phyloP scores from a whole-genome alignment of 2,888 invertebrate species.

The Deladenus siricidicola region DNA sequence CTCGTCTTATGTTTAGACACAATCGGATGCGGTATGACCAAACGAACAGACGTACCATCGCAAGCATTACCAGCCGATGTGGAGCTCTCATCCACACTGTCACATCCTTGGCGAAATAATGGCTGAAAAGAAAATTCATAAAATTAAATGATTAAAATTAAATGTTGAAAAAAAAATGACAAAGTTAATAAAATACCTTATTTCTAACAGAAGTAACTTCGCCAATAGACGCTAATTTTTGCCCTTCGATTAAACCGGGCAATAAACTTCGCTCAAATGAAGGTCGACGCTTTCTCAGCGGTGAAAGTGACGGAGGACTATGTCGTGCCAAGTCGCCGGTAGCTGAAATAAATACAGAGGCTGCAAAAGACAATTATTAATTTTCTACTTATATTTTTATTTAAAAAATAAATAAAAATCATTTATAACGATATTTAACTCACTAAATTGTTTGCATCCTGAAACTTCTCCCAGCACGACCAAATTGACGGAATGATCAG shows the following conservation, averaged over 20 bases:
- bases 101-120: neutral
- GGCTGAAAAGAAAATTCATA: neutral
- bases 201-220: neutral
- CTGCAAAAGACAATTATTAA: too few relatives aligned
- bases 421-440: neutral
- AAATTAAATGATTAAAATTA: neutral
- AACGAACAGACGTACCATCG: neutral
- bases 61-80: neutral
- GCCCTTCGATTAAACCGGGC: neutral
- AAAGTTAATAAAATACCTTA: constrained; percentile 3
- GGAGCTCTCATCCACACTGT: neutral
- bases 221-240: neutral
- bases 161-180: neutral
- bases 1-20: too few relatives aligned
- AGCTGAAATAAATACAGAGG: constrained; percentile 11
- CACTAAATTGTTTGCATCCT: constrained; percentile 13
- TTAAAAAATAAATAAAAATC: neutral
- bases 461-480: constrained; percentile 47
- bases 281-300: constrained; percentile 2
- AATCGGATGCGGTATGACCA: constrained; percentile 1
- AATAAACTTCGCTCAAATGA: neutral
- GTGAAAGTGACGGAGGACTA: constrained; percentile 8
- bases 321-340: constrained; percentile 16
- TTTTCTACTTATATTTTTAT: too few relatives aligned
- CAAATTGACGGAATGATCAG: constrained; percentile 47